Base-by-base conservation (phyloP, 2,888 invertebrate species). In the Phania funesta region DNA sequence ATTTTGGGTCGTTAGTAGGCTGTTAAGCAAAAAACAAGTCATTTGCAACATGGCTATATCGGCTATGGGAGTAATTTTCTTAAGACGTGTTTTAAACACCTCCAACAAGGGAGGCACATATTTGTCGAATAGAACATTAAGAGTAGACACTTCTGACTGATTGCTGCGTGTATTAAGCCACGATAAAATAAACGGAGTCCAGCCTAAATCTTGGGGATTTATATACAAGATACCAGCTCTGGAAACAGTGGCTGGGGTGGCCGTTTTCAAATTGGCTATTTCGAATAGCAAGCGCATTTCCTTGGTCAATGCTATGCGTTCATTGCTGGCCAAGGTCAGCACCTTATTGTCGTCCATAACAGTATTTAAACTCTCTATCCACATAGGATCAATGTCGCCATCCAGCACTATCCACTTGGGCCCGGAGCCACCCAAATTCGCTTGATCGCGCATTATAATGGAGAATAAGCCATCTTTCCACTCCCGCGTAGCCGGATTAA, bases 281-380 rank as follows among this genome's bases (percentile, higher is more conserved):
- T 98, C 98, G 90, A 98, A 98, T n/a, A 98, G 90, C 16, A 98
- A 92, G 58, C 98, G 92, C 98, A 98, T 98, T 29, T 94, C 92
- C 84, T 95, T 94, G 0, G 96, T 98, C 65, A 98, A 91, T 0
- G 98, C 97, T 76, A 98, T 98, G 70, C 98, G 93, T 91, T 98
- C 98, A 87, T 98, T 98, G 90, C 97, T 97, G 6, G 98, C 98
- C 85, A 98, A 91, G 0, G 98, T 98, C 83, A 98, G 90, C 5
- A 95, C 95, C 92, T 98, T 98, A 90, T 98, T 98, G 89, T 98
- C 98, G 90, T 98, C 98, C 98, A 98, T 98, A 18, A 98, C 94
- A 3, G 98, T 98, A 89, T 98, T 98, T 29, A 98, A 92, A 35
- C 97, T 98, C 91, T 98, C 98, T 87, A 98, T 98, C 98, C 98